Base-by-base conservation (phyloP, 1,140 invertebrate genomes). In the Protaetia brevitarsis region DNA sequence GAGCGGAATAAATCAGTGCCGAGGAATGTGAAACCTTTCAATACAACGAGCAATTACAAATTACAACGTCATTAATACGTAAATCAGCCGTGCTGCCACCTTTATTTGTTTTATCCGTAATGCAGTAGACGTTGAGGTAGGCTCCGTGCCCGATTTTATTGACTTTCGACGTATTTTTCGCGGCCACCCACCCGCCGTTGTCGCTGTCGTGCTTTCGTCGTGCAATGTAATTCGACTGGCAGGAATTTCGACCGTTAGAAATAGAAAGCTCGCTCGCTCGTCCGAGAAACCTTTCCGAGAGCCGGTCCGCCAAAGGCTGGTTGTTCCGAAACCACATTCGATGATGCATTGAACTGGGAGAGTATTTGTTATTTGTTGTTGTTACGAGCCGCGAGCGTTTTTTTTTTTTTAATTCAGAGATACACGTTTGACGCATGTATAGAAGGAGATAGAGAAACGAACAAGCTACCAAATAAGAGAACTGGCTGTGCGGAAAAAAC, bases 21-120 rank as follows among this genome's bases (percentile, higher is more conserved):
- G 11, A 51, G 19, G 41, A 51, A 51, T 51, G 41, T 26, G 41
- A 51, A 51, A 51, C 41, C 41, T 51, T 51, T 51, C 41, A 51
- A 4, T 51, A 51, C 19, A 16, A 51, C 41, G 16, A 51, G 41
- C 41, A 51, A 51, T 51, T 51, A 51, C 41, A 51, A 51, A 51
- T 51, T 13, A 51, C 41, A 23, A 51, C 41, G 41, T 51, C 41
- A 51, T 51, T 51, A 51, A 51, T 51, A 51, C 41, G 41, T 10
- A 51, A 51, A 23, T 51, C 21, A 51, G 11, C 19, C 8, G 41
- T 21, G n/a, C 41, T 1, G 16, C 5, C 13, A 23, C 16, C 1
- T 16, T 19, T 51, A 51, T 51, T 51, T 51, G 19, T 51, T 51
- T 51, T 51, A 51, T 19, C 41, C 6, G 19, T 51, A 51, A 51